Conservation (phyloP, 2,888 invertebrate genomes). For the Rhimphoctona megacephalus region DNA sequence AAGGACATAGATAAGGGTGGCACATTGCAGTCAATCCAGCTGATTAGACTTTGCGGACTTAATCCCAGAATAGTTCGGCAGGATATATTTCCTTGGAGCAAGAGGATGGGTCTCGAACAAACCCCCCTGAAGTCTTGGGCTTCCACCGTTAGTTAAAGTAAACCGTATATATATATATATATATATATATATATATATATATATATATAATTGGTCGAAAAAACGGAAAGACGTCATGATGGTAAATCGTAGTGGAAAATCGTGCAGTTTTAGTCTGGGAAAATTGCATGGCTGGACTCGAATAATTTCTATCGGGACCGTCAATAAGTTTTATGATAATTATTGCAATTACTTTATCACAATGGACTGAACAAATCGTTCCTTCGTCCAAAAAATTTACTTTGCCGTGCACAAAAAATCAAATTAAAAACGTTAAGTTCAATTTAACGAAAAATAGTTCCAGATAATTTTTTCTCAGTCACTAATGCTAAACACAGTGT, state of each 20-base stretch:
- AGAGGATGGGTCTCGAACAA: not conserved
- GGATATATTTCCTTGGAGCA: conserved; percentile 35
- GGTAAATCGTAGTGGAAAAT: conserved; percentile 49
- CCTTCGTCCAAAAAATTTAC: not conserved
- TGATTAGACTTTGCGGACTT: conserved; percentile 81
- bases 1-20: conserved; percentile 79
- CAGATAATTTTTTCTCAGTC: not conserved
- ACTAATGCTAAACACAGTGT: not conserved
- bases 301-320: conserved; percentile 22
- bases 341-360: conserved; percentile 77
- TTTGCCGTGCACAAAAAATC: not conserved
- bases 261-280: not conserved
- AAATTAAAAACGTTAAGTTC: not conserved
- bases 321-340: conserved; percentile 53
- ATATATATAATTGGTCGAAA: conserved; percentile 50
- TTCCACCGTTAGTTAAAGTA: conserved; percentile 13
- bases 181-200: not conserved
- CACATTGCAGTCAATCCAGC: conserved; percentile 82
- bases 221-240: conserved; percentile 66
- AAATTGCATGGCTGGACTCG: not conserved
- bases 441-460: too few relatives aligned
- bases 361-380: conserved; percentile 71
- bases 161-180: not conserved
- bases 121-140: conserved; percentile 15
- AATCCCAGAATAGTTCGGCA: conserved; percentile 74